Conservation (phyloP, 2,888 invertebrate species). For the Stenolophus ochropezus region DNA sequence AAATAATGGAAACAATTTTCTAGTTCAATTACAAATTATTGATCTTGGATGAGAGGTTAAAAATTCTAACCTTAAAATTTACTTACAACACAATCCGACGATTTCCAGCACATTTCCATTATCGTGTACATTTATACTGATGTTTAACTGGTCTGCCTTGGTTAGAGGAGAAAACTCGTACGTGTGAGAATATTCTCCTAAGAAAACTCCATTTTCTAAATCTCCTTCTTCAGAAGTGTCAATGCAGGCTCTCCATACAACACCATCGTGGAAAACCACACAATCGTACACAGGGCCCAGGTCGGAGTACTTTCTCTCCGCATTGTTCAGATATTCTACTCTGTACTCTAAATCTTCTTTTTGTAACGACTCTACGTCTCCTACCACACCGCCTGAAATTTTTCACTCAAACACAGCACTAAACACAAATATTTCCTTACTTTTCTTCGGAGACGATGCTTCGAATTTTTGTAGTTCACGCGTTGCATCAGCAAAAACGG, state of each 20-base stretch:
- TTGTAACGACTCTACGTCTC: conserved; percentile 83
- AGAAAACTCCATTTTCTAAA: conserved; percentile 82
- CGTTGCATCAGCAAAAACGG: conserved; percentile 84
- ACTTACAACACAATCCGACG: conserved; percentile 95
- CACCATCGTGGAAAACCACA: conserved; percentile 94
- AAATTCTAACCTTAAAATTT: neutral
- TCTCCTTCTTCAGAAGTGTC: conserved; percentile 91
- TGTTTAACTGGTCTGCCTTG: conserved; percentile 86
- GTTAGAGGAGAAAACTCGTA: conserved; percentile 87
- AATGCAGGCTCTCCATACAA: conserved; percentile 90
- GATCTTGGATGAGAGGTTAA: neutral
- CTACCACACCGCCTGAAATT: conserved; percentile 63
- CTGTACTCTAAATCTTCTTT: conserved; percentile 93
- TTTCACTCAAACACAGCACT: neutral
- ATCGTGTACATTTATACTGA: conserved; percentile 93
- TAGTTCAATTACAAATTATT: neutral
- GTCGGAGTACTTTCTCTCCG: conserved; percentile 93
- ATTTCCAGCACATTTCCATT: conserved; percentile 94
- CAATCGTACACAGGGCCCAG: conserved; percentile 94
- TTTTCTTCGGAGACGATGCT: conserved; percentile 64
- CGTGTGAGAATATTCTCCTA: conserved; percentile 89
- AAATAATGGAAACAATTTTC: neutral
- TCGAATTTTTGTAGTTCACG: conserved; percentile 87
- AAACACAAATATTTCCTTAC: neutral
- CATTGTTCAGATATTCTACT: conserved; percentile 85